These are phyloP conservation scores for Nemotelus pantherinus DNA, from an alignment of 2,888 invertebrate genomes.

Conservation along the genomic window DNA sequence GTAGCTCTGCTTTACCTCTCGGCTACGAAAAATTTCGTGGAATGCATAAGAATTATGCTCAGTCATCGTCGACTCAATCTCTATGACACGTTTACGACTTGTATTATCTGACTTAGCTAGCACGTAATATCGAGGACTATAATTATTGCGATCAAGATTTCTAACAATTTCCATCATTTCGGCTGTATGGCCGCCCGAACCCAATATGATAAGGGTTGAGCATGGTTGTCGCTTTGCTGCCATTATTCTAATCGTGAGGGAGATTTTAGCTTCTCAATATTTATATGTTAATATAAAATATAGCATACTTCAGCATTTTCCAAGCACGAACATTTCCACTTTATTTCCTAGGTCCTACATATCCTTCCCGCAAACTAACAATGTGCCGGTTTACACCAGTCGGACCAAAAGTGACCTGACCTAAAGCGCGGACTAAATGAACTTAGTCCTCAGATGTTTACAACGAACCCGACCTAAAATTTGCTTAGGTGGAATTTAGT, in stretches of 20 bases:
- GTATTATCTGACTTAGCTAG: slow-evolving; percentile 80
- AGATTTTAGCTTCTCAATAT: neutral
- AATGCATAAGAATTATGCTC: slow-evolving; percentile 55
- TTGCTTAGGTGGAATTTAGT: too few relatives aligned
- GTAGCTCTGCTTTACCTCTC: slow-evolving; percentile 89
- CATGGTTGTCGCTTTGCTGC: neutral
- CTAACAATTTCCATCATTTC: slow-evolving; percentile 85
- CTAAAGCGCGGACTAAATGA: too few relatives aligned
- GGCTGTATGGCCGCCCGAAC: slow-evolving; percentile 79
- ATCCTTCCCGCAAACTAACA: too few relatives aligned
- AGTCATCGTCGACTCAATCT: slow-evolving; percentile 67
- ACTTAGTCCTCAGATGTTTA: too few relatives aligned
- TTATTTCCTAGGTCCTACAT: too few relatives aligned
- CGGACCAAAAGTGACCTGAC: too few relatives aligned
- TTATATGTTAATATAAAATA: neutral
- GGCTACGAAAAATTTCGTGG: slow-evolving; percentile 78
- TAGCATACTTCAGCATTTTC: neutral
- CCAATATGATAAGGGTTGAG: slow-evolving; percentile 58
- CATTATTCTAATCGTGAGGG: neutral
- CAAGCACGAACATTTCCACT: neutral
- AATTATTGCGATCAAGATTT: slow-evolving; percentile 71
- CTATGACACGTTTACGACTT: slow-evolving; percentile 75
- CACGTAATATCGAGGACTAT: slow-evolving; percentile 80
- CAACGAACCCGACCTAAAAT: too few relatives aligned
- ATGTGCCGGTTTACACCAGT: too few relatives aligned